Evolutionary conservation across 2,113 vertebrate species (phyloP), one percentile per base, ranked within the genome.

Genomic region (Pristiophorus japonicus): DNA sequence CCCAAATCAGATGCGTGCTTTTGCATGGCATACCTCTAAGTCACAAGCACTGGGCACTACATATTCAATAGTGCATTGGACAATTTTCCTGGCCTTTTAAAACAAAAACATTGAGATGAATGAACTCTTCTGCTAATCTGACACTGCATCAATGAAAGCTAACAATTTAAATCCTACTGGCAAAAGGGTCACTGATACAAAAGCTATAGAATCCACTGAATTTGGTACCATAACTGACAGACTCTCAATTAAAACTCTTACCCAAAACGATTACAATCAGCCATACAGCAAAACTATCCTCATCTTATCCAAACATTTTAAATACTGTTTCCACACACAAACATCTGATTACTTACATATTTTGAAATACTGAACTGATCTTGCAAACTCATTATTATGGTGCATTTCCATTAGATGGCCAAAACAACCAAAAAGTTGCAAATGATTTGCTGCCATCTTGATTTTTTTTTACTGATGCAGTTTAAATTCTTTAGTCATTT

Each of bases 281-380:
- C 66, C 66, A 30, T 38, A 70, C 65, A 51, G 62, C n/a, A 92
- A 65, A 92, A 92, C 88, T 63, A 70, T 34, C 27, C 11, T 94
- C 42, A 47, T 51, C 93, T 94, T 70, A 70, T 8, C 65, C 93
- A 70, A 94, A 51, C 42, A 70, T 94, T 70, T 70, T 70, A 45
- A 94, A 94, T 94, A 94, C 93, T 94, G 93, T 94, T 94, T 70
- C 65, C 45, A 45, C 14, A 94, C 45, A 94, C 38, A 70, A 67
- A 94, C 65, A 47, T 70, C 51, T 30, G 42, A 51, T 94, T 70
- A 70, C 93, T 94, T 51, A 18, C 11, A 94, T 34, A 70, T 34
- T 45, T 70, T 70, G 38, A 94, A 94, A 94, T 70, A 94, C 93
- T 94, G 93, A 94, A 73, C 34, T 67, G 66, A 47, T 94, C 66